These are phyloP conservation scores for Selene dorsalis DNA, from an alignment of 2,797 vertebrate species.

Conservation along the genomic window DNA sequence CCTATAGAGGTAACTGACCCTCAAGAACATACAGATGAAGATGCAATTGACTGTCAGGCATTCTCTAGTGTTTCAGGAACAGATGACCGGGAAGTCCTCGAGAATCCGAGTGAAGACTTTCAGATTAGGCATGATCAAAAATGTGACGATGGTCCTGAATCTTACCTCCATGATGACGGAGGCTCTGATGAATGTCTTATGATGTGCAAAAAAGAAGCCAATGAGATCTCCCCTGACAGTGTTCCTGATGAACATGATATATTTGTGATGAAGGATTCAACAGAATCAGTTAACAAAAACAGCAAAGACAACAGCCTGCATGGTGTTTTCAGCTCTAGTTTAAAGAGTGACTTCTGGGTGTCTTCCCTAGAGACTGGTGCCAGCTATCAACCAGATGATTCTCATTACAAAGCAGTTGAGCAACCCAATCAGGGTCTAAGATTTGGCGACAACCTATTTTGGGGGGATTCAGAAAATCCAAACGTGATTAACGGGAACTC, in stretches of 20 bases:
- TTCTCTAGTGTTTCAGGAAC: constrained; percentile 38
- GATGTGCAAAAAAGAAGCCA: constrained; percentile 31
- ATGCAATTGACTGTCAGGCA: constrained; percentile 14
- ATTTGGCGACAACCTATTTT: constrained; percentile 56
- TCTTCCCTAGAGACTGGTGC: constrained; percentile 74
- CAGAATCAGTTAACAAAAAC: constrained; percentile 51
- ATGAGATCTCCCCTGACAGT: constrained; percentile 44
- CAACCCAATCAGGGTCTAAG: constrained; percentile 58
- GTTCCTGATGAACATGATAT: constrained; percentile 37
- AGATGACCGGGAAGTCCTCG: constrained; percentile 61
- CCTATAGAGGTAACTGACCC: constrained; percentile 21
- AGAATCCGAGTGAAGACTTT: constrained; percentile 41
- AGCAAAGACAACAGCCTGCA: constrained; percentile 49
- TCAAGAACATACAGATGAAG: constrained; percentile 40
- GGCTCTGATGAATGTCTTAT: constrained; percentile 8
- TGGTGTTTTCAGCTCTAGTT: constrained; percentile 54
- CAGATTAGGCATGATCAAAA: constrained; percentile 16
- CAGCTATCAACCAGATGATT: constrained; percentile 59
- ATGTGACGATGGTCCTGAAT: constrained; percentile 10
- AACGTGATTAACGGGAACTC: constrained; percentile 64
- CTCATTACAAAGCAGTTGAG: constrained; percentile 35
- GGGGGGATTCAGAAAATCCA: constrained; percentile 52
- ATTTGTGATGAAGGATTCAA: constrained; percentile 54
- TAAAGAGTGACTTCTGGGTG: constrained; percentile 74
- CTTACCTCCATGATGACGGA: background rate